Conservation (phyloP, 2,888 invertebrate genomes). For the Phrixothrix hirtus region DNA sequence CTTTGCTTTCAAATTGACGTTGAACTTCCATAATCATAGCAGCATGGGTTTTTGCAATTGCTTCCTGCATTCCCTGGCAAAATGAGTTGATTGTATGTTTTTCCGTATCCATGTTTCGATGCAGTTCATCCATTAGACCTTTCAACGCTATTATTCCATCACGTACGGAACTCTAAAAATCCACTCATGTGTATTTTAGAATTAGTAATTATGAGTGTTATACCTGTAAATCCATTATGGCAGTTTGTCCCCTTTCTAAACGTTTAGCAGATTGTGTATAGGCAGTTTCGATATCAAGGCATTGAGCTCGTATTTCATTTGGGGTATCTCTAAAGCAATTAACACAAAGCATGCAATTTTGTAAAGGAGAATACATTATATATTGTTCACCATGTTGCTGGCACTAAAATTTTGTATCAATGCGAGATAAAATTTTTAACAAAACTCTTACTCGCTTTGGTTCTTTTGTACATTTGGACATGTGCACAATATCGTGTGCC, state of each 20-base stretch:
- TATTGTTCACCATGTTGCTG: conserved; percentile 72
- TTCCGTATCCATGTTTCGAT: conserved; percentile 66
- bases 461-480: conserved; percentile 71
- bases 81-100: conserved; percentile 68
- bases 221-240: conserved; percentile 55
- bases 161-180: conserved; percentile 65
- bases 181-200: no score
- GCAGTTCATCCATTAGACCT: conserved; percentile 68
- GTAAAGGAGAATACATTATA: conserved; percentile 73
- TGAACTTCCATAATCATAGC: conserved; percentile 69
- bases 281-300: conserved; percentile 75
- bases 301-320: conserved; percentile 68
- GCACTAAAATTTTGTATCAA: no score
- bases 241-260: conserved; percentile 64
- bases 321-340: conserved; percentile 74
- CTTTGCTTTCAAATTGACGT: conserved; percentile 62
- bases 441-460: conserved; percentile 63
- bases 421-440: no score
- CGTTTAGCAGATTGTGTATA: conserved; percentile 71
- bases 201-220: conserved; percentile 43
- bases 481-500: conserved; percentile 70
- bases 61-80: conserved; percentile 68
- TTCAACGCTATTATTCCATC: conserved; percentile 70
- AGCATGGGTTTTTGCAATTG: conserved; percentile 68
- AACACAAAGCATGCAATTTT: conserved; percentile 72